Percentiles rank a stretch among this genome's conserved stretches.
phyloP scores from a whole-genome alignment of 2,888 invertebrate species.

The Hemaris fuciformis region DNA sequence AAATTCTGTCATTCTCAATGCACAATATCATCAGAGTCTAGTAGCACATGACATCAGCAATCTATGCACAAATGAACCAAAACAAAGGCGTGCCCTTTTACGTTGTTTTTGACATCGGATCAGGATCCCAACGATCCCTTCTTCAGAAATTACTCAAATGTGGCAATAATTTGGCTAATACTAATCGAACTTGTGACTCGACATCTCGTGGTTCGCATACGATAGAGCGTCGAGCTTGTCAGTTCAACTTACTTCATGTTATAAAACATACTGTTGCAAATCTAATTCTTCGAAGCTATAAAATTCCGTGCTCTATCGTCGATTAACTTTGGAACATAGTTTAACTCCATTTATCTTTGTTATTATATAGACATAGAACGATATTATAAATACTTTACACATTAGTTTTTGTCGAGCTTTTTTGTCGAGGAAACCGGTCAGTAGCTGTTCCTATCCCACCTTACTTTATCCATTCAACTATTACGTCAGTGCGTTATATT shows the following conservation, averaged over 20 bases:
- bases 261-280: no score
- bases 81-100: no score
- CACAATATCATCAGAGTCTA: no score
- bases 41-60: no score
- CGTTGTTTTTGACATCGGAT: no score
- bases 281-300: no score
- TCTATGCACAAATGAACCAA: no score
- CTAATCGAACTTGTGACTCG: background rate
- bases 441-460: constrained; percentile 44
- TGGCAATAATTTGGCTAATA: background rate
- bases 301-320: no score
- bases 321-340: no score
- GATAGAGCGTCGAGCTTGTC: background rate
- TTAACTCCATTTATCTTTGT: background rate
- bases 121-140: no score
- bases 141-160: no score
- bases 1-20: no score
- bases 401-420: constrained; percentile 40
- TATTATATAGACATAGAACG: background rate
- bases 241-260: background rate
- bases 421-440: constrained; percentile 51
- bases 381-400: background rate
- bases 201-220: background rate
- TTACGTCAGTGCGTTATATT: constrained; percentile 26
- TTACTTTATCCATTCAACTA: constrained; percentile 22